These are phyloP conservation scores for Lithophane leautieri DNA, from an alignment of 2,888 invertebrate genomes.

Conservation along the genomic window DNA sequence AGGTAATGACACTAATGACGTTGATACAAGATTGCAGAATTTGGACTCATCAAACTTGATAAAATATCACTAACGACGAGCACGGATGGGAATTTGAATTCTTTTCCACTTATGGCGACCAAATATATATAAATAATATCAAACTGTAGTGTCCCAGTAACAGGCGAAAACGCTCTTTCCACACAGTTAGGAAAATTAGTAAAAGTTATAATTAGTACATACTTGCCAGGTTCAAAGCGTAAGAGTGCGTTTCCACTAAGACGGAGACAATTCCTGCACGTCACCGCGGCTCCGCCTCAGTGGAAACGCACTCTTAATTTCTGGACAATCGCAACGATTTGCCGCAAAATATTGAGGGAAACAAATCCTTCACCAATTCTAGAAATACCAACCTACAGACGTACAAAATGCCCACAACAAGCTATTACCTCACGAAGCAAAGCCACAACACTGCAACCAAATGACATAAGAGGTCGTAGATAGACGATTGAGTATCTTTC, in stretches of 20 bases:
- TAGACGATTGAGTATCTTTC: conserved; percentile 36
- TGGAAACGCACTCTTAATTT: too few relatives aligned
- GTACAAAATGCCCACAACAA: background rate
- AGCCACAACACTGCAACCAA: conserved; percentile 7
- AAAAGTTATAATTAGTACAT: too few relatives aligned
- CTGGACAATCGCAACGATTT: background rate
- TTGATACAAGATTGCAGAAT: conserved; percentile 12
- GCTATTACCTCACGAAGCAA: conserved; percentile 22
- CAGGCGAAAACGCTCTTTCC: too few relatives aligned
- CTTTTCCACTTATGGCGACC: too few relatives aligned
- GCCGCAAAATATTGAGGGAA: background rate
- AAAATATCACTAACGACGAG: background rate
- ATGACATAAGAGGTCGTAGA: conserved; percentile 50
- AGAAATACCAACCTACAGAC: background rate
- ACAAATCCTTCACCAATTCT: background rate
- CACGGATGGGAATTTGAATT: background rate
- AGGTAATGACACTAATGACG: conserved; percentile 9
- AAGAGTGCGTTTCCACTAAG: too few relatives aligned
- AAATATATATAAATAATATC: too few relatives aligned
- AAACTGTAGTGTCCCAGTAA: too few relatives aligned
- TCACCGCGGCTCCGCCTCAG: too few relatives aligned
- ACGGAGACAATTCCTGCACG: too few relatives aligned
- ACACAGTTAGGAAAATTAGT: too few relatives aligned
- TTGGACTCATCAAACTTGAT: conserved; percentile 20
- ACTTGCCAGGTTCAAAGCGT: too few relatives aligned